Conservation (phyloP, 2,113 vertebrate species). For the Melanocharis versteri region DNA sequence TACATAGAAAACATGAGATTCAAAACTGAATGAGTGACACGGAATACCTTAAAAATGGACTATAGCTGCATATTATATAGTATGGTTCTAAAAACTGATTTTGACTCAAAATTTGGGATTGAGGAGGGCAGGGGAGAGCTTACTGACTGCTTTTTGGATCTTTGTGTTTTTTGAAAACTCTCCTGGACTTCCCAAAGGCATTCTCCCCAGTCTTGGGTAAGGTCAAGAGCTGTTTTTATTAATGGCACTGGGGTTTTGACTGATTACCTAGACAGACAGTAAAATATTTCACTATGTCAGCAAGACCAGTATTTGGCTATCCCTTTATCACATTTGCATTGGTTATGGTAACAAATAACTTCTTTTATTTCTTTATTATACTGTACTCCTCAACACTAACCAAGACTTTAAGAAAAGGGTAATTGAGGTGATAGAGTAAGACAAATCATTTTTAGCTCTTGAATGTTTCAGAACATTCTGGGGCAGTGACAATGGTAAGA, state of each 20-base stretch:
- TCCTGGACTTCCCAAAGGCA: background rate
- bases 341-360: background rate
- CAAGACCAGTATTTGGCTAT: background rate
- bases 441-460: background rate
- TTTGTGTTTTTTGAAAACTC: background rate
- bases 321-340: background rate
- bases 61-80: background rate
- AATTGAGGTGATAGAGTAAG: background rate
- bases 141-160: background rate
- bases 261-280: background rate
- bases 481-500: background rate
- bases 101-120: background rate
- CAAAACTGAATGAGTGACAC: background rate
- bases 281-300: background rate
- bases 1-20: background rate
- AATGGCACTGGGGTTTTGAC: background rate
- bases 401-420: background rate
- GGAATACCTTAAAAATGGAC: background rate
- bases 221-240: background rate
- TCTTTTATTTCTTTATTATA: background rate
- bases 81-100: background rate
- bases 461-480: background rate
- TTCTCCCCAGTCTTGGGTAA: background rate
- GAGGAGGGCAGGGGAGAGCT: accelerated
- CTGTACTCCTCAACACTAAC: background rate